Base-by-base conservation (phyloP, 1,140 invertebrate species). In the Helicorthomorpha holstii region DNA sequence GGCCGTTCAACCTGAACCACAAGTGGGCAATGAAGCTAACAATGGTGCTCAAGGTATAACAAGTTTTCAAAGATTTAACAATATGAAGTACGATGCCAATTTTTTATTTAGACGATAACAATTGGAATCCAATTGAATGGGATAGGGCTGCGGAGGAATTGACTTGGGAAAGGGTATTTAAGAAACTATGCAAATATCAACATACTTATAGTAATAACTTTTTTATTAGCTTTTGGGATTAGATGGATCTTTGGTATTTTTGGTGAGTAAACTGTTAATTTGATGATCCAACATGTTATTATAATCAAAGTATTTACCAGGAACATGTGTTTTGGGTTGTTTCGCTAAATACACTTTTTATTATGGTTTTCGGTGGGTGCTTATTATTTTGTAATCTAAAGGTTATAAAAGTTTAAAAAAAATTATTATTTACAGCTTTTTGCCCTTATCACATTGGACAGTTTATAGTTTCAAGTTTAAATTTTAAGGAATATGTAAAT, bases 241-340 rank as follows among this genome's bases (percentile, higher is more conserved):
- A 1, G 95, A 98, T 72, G 95, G 95, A 0, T 97, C 93, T 0
- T 75, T 98, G 26, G 81, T 94, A 16, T 98, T 98, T 63, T 70
- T 98, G 24, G 68, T 70, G 61, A 61, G 63, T 65, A 24, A 26
- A 49, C 2, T 48, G 1, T 19, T 44, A 7, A 34, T 34, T 16
- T 34, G 29, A 7, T 34, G 29, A 34, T 7, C 7, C 29, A 34
- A 7, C 7, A 7, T 34, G 29, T 34, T 34, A 16, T 34, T 34
- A 34, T 34, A 34, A 34, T 34, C 16, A 34, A 34, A 52, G 47
- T 57, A 47, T 56, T 50, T 66, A 67, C 42, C 56, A 69, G 68
- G 95, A 98, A 69, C 93, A 98, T 72, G 93, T 98, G 0, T 97
- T 98, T 65, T 99, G 94, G 94, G 92, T 97, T 7, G 87, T 97